Evolutionary conservation across 2,797 vertebrate species (phyloP), one percentile per base, ranked within the genome.

Genomic region (Taenioides sp.): DNA sequence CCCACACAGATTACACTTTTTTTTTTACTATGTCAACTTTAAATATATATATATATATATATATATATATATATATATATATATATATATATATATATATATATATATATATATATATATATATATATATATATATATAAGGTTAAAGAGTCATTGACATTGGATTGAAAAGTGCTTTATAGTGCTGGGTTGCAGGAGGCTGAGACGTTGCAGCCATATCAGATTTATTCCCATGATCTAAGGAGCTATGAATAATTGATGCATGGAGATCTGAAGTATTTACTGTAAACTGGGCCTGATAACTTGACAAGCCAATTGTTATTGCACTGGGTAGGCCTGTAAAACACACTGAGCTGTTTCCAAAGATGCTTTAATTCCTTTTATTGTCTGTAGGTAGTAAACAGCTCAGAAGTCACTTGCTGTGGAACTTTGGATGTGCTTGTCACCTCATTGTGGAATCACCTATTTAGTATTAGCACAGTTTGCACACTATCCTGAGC

Each of bases 221-320:
- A 43, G 76, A 80, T 84, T 66, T 72, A 72, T 81, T 60, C 61
- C 14, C 77, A 2, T 75, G 69, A 87, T 81, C 76, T 70, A 76
- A 73, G 72, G 57, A 34, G 37, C 58, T 60, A 72, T 92, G 54
- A 87, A 91, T 89, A 84, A 88, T 84, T 88, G 72, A 88, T 79
- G 64, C 1, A 64, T 47, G 64, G 66, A 72, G 83, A 81, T 75
- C 63, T 69, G 75, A 76, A 49, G 60, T 81, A 52, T 88, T 90
- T 83, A 67, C 49, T 71, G 65, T 76, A 71, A 83, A 80, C 74
- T 76, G 73, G 59, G 76, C 28, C 79, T 81, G 68, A 85, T 59
- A 65, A 73, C 20, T 77, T 47, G 59, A 70, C 70, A 79, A n/a
- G 43, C 61, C 70, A 37, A 65, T 69, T 73, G 84, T 70, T 57